Evolutionary conservation across 2,113 vertebrate species (phyloP).

Genomic region (Pygoscelis antarcticus): DNA sequence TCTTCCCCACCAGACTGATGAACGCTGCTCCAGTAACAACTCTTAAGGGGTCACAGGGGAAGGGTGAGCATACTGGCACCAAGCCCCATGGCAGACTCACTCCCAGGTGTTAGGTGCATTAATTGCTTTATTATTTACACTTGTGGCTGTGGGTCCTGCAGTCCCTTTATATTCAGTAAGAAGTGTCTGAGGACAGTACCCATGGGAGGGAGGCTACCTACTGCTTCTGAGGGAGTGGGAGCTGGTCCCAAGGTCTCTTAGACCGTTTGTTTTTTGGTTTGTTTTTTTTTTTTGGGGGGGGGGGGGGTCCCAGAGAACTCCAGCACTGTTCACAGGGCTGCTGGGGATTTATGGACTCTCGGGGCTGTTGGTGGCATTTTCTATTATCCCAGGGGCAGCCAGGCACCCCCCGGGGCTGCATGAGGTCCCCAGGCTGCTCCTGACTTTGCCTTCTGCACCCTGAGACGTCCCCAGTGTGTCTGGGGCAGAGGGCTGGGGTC

Average conservation of each 20-base stretch:
- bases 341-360: neutral
- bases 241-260: neutral
- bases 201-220: neutral
- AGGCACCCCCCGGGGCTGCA: neutral
- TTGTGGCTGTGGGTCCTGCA: neutral
- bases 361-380: neutral
- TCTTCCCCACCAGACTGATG: neutral
- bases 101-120: neutral
- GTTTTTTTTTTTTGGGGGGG: too few relatives aligned
- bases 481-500: neutral
- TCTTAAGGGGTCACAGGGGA: neutral
- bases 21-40: neutral
- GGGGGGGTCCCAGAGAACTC: neutral
- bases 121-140: neutral
- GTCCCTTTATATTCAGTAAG: neutral
- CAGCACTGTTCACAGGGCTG: neutral
- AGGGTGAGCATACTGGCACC: neutral
- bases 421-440: neutral
- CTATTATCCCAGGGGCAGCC: neutral
- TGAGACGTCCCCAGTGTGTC: neutral
- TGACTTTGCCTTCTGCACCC: neutral
- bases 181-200: neutral
- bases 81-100: neutral
- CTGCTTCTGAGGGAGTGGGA: neutral
- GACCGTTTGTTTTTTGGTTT: too few relatives aligned